phyloP scores from a whole-genome alignment of 1,140 invertebrate species.

The Bombus polaris region DNA sequence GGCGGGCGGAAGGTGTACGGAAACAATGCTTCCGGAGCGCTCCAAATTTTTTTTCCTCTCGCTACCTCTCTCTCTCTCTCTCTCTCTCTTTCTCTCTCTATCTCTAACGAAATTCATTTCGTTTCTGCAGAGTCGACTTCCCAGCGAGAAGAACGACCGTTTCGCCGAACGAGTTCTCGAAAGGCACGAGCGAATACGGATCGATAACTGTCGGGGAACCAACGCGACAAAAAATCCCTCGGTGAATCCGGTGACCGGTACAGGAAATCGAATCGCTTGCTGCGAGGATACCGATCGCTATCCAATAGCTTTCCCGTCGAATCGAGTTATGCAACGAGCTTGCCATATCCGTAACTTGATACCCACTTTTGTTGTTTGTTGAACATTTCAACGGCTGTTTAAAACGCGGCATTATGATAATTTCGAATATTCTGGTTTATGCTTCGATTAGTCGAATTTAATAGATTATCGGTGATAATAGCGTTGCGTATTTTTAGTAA shows the following conservation, averaged over 20 bases:
- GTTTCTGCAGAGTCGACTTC: not conserved
- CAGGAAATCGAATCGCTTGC: conserved; percentile 28
- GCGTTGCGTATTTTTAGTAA: no score
- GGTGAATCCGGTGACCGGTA: not conserved
- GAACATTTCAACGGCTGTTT: no score
- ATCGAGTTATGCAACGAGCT: not conserved
- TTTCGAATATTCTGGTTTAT: no score
- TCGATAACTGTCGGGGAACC: conserved; percentile 6
- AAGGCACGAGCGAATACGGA: not conserved
- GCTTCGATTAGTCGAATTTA: no score
- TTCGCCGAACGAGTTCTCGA: not conserved
- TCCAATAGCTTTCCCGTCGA: not conserved
- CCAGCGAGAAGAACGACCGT: not conserved
- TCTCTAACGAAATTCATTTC: conserved; percentile 27
- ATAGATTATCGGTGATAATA: no score
- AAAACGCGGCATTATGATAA: no score
- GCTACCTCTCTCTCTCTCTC: not conserved
- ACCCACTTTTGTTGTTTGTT: no score
- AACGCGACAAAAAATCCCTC: not conserved
- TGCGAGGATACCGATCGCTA: not conserved
- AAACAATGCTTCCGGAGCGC: not conserved
- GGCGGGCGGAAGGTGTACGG: not conserved
- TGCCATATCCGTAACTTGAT: not conserved
- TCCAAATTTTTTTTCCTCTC: not conserved
- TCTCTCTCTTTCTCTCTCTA: no score